Percentiles rank a stretch among this genome's conserved stretches.
phyloP scores from a whole-genome alignment of 2,113 vertebrate genomes.

The Tylochromis polylepis region DNA sequence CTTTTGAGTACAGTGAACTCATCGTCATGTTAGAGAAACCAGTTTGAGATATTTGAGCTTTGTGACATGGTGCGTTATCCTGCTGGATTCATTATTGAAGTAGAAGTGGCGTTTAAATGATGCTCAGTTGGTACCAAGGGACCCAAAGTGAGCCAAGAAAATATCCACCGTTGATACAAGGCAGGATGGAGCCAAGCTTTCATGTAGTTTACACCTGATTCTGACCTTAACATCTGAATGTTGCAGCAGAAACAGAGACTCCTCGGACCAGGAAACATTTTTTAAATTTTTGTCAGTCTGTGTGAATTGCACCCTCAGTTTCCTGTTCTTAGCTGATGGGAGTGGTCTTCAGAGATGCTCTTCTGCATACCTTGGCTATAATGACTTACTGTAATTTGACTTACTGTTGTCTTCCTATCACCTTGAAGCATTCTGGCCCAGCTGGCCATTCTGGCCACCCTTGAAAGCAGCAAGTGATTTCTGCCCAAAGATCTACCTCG shows the following conservation, averaged over 20 bases:
- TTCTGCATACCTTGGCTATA: fast-evolving
- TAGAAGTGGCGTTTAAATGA: neutral
- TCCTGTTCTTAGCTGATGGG: neutral
- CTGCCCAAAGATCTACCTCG: neutral
- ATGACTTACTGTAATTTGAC: neutral
- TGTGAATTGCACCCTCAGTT: neutral
- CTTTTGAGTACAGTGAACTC: neutral
- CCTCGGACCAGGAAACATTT: neutral
- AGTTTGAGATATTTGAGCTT: neutral
- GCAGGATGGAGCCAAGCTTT: neutral
- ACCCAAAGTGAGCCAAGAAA: neutral
- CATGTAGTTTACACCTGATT: neutral
- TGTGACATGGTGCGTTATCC: fast-evolving
- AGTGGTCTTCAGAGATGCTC: neutral
- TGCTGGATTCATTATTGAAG: neutral
- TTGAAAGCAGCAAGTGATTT: neutral
- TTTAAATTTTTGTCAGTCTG: neutral
- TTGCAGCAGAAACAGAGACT: neutral
- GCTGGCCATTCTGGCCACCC: neutral
- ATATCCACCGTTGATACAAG: neutral
- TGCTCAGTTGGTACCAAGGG: neutral
- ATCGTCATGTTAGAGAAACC: neutral
- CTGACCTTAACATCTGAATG: neutral
- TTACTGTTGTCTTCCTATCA: neutral
- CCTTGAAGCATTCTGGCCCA: fast-evolving